Evolutionary conservation across 1,140 invertebrate genomes (phyloP).

Genomic region (Diabrotica virgifera): DNA sequence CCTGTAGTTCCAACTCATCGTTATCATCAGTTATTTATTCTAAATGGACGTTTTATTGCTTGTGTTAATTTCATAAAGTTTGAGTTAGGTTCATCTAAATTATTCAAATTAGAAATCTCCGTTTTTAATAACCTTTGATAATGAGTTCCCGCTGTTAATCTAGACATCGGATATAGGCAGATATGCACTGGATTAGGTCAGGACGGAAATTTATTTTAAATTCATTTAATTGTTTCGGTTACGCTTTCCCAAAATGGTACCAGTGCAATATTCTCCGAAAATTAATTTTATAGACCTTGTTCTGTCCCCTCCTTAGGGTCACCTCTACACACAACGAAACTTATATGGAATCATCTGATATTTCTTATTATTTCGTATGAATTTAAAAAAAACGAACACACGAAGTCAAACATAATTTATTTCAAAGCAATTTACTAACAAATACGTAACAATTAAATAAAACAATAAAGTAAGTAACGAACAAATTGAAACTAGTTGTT

Average conservation of each 20-base stretch:
- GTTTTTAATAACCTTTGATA: background rate
- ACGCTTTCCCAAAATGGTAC: background rate
- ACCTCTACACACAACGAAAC: too few species aligned
- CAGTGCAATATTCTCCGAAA: background rate
- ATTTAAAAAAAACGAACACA: too few species aligned
- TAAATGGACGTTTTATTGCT: background rate
- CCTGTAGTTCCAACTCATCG: too few species aligned
- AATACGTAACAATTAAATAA: too few species aligned
- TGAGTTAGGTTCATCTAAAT: background rate
- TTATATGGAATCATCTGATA: too few species aligned
- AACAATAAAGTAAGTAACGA: too few species aligned
- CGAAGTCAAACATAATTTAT: too few species aligned
- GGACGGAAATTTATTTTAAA: background rate
- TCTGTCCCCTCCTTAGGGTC: too few species aligned
- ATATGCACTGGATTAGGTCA: background rate
- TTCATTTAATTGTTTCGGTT: background rate
- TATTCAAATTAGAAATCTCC: slow-evolving; percentile 1
- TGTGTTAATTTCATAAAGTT: background rate
- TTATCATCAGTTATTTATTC: background rate
- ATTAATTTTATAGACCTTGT: too few species aligned
- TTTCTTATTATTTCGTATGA: too few species aligned
- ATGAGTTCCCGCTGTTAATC: slow-evolving; percentile 1
- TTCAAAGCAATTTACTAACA: too few species aligned
- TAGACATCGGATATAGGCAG: background rate
- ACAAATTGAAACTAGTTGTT: too few species aligned